A percentile compares a stretch with the other conserved stretches of the same genome.
phyloP scores from a whole-genome alignment of 2,797 vertebrate genomes.

The Pteropus rufus region DNA sequence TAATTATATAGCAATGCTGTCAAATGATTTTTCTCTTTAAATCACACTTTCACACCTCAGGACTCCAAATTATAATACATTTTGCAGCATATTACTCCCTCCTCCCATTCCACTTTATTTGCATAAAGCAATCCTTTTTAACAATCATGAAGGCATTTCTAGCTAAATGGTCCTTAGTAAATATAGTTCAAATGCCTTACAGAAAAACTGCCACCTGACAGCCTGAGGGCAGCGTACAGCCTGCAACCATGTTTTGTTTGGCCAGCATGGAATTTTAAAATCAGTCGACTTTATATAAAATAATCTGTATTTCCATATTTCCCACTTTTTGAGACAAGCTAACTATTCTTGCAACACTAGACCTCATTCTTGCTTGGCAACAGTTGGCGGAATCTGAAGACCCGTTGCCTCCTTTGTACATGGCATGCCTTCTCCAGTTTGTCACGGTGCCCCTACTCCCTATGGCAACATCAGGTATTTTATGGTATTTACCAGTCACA shows the following conservation, averaged over 20 bases:
- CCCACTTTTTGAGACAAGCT: background rate
- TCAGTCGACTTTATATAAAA: background rate
- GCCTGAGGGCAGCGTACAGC: background rate
- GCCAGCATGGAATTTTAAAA: background rate
- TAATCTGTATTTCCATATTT: background rate
- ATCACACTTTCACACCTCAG: slow-evolving; percentile 76
- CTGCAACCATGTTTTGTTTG: background rate
- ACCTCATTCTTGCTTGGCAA: background rate
- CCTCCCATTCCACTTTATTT: slow-evolving; percentile 78
- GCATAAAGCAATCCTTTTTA: slow-evolving; percentile 81
- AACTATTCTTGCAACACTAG: background rate
- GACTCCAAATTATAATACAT: slow-evolving; percentile 75
- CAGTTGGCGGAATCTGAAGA: background rate
- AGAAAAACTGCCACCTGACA: slow-evolving; percentile 61
- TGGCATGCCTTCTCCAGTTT: background rate
- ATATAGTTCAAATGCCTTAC: slow-evolving; percentile 70
- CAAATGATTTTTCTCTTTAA: slow-evolving; percentile 79
- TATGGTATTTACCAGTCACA: background rate
- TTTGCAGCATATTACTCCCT: slow-evolving; percentile 78
- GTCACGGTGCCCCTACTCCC: background rate
- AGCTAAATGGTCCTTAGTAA: slow-evolving; percentile 71
- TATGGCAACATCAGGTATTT: background rate
- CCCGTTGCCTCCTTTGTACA: background rate
- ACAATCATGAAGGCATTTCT: slow-evolving; percentile 83
- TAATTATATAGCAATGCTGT: slow-evolving; percentile 77